phyloP scores from a whole-genome alignment of 2,113 vertebrate genomes.

The Ramphastos sulfuratus region DNA sequence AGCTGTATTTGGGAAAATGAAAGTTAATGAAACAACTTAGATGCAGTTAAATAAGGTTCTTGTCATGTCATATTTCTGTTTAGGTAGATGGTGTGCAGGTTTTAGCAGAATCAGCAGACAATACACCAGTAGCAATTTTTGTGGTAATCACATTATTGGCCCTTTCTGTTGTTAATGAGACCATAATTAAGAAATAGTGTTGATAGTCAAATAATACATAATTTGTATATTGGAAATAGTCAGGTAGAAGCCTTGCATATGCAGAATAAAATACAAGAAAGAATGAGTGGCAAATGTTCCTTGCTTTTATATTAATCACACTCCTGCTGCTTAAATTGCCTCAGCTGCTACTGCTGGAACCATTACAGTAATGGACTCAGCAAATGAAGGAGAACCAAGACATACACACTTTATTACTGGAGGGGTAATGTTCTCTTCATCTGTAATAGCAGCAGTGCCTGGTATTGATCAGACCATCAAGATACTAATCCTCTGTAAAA shows the following conservation, averaged over 20 bases:
- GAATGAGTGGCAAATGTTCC: conserved; percentile 73
- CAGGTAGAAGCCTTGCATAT: conserved; percentile 73
- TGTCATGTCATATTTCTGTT: conserved; percentile 84
- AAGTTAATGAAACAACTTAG: conserved; percentile 80
- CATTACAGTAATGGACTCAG: conserved; percentile 97
- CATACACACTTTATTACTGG: conserved; percentile 94
- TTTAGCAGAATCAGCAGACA: conserved; percentile 88
- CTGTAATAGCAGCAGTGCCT: conserved; percentile 90
- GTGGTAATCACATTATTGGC: conserved; percentile 77
- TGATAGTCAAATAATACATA: conserved; percentile 80
- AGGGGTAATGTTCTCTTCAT: conserved; percentile 96
- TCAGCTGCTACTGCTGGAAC: conserved; percentile 92
- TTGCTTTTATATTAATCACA: conserved; percentile 86
- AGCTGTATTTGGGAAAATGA: conserved; percentile 69
- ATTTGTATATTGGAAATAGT: conserved; percentile 75
- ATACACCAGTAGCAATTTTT: conserved; percentile 76
- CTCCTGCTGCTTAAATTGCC: conserved; percentile 86
- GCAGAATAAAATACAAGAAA: conserved; percentile 75
- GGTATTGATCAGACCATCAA: conserved; percentile 98
- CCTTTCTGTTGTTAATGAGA: conserved; percentile 86
- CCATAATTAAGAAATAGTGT: conserved; percentile 88
- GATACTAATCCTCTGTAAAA: conserved; percentile 97
- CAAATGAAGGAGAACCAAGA: conserved; percentile 97
- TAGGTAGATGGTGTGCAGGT: conserved; percentile 79
- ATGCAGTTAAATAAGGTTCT: conserved; percentile 79